Evolutionary conservation across 1,140 invertebrate genomes (phyloP).

Genomic region (Tetraneura akinire): DNA sequence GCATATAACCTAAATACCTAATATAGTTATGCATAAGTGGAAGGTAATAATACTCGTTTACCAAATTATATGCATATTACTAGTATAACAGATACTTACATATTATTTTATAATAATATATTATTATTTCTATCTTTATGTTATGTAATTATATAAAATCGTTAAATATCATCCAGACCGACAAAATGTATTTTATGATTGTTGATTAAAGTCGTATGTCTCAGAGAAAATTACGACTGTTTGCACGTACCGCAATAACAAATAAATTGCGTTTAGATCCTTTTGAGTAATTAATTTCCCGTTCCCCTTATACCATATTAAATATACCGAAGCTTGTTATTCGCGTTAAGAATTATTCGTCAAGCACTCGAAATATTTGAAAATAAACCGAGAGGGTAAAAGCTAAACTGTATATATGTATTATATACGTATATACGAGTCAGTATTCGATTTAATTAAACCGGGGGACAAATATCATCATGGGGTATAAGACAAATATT

Average conservation of each 20-base stretch:
- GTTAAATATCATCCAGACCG: too few species aligned
- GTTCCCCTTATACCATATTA: background rate
- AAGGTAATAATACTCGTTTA: too few species aligned
- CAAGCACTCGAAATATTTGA: conserved; percentile 23
- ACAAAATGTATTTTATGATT: too few species aligned
- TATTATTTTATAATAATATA: too few species aligned
- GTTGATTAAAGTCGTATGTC: background rate
- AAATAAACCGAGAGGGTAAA: conserved; percentile 33
- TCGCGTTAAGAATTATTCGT: conserved; percentile 37
- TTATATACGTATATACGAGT: too few species aligned
- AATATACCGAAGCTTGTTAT: background rate
- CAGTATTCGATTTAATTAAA: conserved; percentile 51
- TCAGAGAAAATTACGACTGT: background rate
- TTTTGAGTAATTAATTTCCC: conserved; percentile 34
- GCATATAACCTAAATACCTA: too few species aligned
- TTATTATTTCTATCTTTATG: too few species aligned
- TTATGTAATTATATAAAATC: too few species aligned
- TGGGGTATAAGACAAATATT: conserved; percentile 44
- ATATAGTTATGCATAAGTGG: too few species aligned
- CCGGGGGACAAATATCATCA: conserved; percentile 18
- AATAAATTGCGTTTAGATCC: background rate
- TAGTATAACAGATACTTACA: too few species aligned
- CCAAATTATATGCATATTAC: too few species aligned
- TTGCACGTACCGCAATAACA: background rate
- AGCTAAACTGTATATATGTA: background rate